These are phyloP conservation scores for Tetanocera ferruginea DNA, from an alignment of 2,888 invertebrate species.

Conservation along the genomic window DNA sequence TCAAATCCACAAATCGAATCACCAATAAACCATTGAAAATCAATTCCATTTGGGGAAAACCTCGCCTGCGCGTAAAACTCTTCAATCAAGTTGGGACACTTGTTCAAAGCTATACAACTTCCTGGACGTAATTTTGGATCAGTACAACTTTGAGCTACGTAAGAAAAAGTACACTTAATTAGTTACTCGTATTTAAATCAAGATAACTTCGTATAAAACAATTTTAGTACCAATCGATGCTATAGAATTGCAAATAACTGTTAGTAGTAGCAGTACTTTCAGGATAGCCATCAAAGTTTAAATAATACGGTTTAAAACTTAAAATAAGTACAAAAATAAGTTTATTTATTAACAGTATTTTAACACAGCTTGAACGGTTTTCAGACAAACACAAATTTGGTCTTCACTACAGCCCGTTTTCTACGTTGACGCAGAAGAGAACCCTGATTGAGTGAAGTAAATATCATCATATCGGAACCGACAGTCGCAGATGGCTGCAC, in stretches of 20 bases:
- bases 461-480: slow-evolving; percentile 61
- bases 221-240: neutral
- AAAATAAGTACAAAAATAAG: neutral
- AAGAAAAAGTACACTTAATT: neutral
- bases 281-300: neutral
- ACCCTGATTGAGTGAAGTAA: slow-evolving; percentile 52
- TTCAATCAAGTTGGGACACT: slow-evolving; percentile 72
- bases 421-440: slow-evolving; percentile 52
- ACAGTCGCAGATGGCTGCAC: slow-evolving; percentile 22
- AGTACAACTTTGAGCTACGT: slow-evolving; percentile 68
- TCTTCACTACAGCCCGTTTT: slow-evolving; percentile 12
- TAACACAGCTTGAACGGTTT: neutral
- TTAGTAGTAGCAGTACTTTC: no score
- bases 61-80: slow-evolving; percentile 56
- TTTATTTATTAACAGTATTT: neutral
- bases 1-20: slow-evolving; percentile 80
- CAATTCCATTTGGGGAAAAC: slow-evolving; percentile 57
- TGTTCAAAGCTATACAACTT: slow-evolving; percentile 72
- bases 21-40: slow-evolving; percentile 71
- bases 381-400: slow-evolving; percentile 30
- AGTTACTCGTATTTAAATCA: neutral
- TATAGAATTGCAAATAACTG: neutral
- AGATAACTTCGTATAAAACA: neutral
- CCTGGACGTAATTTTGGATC: slow-evolving; percentile 72
- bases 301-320: neutral